These are phyloP conservation scores for Spialia ferax DNA, from an alignment of 2,888 invertebrate genomes.

Conservation along the genomic window DNA sequence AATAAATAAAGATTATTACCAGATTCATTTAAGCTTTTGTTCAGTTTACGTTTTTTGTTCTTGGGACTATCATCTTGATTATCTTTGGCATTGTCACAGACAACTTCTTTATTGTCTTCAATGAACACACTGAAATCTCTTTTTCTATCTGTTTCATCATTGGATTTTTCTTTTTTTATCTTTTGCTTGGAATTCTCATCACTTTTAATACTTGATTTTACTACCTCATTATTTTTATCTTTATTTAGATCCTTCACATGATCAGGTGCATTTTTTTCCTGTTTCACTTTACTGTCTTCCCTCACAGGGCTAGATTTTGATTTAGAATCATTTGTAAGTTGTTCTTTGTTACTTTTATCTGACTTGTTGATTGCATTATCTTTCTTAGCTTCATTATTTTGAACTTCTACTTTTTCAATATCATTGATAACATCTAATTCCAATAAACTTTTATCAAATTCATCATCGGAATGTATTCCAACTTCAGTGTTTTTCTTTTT, in stretches of 20 bases:
- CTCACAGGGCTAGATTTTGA: slow-evolving; percentile 3
- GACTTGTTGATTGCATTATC: slow-evolving; percentile 4
- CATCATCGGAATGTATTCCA: slow-evolving; percentile 89
- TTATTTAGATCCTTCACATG: slow-evolving; percentile 6
- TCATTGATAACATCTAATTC: slow-evolving; percentile 87
- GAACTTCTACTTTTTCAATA: slow-evolving; percentile 36
- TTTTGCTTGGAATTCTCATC: slow-evolving; percentile 34
- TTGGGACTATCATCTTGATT: slow-evolving; percentile 46
- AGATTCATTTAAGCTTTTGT: slow-evolving; percentile 73
- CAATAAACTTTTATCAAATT: slow-evolving; percentile 89
- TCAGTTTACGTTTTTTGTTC: slow-evolving; percentile 56
- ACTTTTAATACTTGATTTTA: slow-evolving; percentile 32
- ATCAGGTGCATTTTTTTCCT: slow-evolving; percentile 34
- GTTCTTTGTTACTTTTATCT: not conserved
- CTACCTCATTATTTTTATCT: not conserved
- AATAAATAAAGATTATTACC: slow-evolving; percentile 52
- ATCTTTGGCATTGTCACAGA: slow-evolving; percentile 46
- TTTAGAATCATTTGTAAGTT: not conserved
- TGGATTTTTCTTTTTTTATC: slow-evolving; percentile 43
- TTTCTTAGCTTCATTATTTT: slow-evolving; percentile 11
- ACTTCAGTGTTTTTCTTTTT: slow-evolving; percentile 74
- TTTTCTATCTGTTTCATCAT: slow-evolving; percentile 40
- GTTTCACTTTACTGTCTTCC: slow-evolving; percentile 31
- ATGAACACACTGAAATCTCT: slow-evolving; percentile 63
- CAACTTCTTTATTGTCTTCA: slow-evolving; percentile 46